These are phyloP conservation scores for Epinotia ramella DNA, from an alignment of 2,888 invertebrate genomes.

Conservation along the genomic window DNA sequence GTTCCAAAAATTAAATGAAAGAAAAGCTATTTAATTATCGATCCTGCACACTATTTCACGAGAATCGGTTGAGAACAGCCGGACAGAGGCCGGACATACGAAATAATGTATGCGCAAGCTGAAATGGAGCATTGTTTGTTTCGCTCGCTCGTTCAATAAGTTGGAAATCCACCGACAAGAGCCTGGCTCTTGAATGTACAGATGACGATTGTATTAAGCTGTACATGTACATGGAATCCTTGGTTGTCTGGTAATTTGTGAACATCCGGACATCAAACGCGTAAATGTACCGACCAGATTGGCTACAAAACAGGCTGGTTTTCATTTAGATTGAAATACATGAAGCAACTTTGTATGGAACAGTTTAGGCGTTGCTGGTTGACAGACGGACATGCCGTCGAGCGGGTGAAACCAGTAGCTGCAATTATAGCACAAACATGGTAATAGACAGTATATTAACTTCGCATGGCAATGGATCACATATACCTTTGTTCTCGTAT, in stretches of 20 bases:
- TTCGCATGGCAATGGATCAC: not conserved
- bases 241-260: not conserved
- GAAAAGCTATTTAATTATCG: too few species aligned
- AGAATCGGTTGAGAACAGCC: too few species aligned
- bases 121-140: too few species aligned
- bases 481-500: too few species aligned
- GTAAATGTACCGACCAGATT: not conserved
- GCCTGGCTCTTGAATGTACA: too few species aligned
- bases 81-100: too few species aligned
- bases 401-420: slow-evolving; percentile 31
- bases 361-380: slow-evolving; percentile 21
- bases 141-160: too few species aligned
- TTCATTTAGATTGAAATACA: slow-evolving; percentile 35
- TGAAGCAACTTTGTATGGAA: slow-evolving; percentile 36
- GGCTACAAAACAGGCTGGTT: slow-evolving; percentile 18
- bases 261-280: slow-evolving; percentile 4
- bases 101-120: too few species aligned
- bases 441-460: slow-evolving; percentile 1
- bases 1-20: too few species aligned
- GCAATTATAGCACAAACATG: slow-evolving; percentile 29
- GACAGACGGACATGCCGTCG: slow-evolving; percentile 31
- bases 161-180: too few species aligned
- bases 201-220: not conserved
- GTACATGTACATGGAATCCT: not conserved
- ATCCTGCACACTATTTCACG: too few species aligned